Percentiles rank a stretch among this genome's conserved stretches.
Conservation (phyloP, 2,797 vertebrate genomes). For the Gymnothorax reevesii region DNA sequence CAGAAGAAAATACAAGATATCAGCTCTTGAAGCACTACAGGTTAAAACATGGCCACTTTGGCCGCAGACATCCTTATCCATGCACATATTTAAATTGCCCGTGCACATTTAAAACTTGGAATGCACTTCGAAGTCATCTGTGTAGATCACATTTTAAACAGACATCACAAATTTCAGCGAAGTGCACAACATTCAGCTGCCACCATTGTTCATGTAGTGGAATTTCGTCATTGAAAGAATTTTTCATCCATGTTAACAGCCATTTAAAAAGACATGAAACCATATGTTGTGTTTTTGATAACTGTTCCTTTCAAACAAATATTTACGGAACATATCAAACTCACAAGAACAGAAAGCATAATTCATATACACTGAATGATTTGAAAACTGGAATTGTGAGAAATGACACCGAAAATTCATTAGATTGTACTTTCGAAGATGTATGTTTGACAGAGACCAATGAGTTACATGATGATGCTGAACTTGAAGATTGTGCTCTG, state of each 20-base stretch:
- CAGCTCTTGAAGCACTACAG: constrained; percentile 22
- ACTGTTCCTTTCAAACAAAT: no score
- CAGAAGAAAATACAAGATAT: not conserved
- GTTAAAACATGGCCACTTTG: constrained; percentile 23
- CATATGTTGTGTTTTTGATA: constrained; percentile 20
- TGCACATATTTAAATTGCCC: constrained; percentile 30
- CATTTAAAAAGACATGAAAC: constrained; percentile 25
- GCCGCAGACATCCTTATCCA: not conserved
- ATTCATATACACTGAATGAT: no score
- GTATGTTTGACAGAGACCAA: not conserved
- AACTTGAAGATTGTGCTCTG: not conserved
- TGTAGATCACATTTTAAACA: constrained; percentile 31
- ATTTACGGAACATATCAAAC: constrained; percentile 30
- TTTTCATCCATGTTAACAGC: constrained; percentile 23
- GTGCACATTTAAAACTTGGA: constrained; percentile 18
- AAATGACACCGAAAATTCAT: not conserved
- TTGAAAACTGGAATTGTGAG: constrained; percentile 16
- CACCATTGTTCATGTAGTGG: constrained; percentile 23
- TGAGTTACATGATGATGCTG: constrained; percentile 8
- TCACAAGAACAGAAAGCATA: constrained; percentile 20
- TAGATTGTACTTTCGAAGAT: constrained; percentile 8
- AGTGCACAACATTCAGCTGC: constrained; percentile 9
- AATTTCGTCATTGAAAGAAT: constrained; percentile 14
- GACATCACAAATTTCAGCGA: constrained; percentile 6
- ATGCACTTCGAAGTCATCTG: constrained; percentile 11